phyloP scores from a whole-genome alignment of 92 coral and sea anemone species.

The Phenganax stokvisi region DNA sequence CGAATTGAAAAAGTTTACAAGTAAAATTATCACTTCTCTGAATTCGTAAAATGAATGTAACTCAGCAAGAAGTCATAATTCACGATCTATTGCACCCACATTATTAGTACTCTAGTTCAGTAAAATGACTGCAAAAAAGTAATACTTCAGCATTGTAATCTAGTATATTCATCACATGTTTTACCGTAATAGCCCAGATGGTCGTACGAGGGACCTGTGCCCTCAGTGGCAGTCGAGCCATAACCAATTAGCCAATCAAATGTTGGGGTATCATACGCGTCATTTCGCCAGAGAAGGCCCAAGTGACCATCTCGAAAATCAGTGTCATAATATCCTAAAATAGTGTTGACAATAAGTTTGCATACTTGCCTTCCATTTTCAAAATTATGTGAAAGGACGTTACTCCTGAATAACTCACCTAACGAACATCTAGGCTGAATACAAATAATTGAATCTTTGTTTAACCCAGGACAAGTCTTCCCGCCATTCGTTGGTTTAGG shows the following conservation, averaged over 20 bases:
- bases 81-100: too few relatives aligned
- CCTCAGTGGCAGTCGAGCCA: slow-evolving; percentile 51
- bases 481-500: slow-evolving; percentile 12
- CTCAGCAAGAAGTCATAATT: too few relatives aligned
- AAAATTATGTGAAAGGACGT: neutral
- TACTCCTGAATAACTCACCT: slow-evolving; percentile 1
- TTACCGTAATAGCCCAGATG: slow-evolving; percentile 66
- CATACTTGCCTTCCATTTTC: slow-evolving; percentile 4
- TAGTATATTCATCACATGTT: neutral
- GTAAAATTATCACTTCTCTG: neutral
- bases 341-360: neutral
- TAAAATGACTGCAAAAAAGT: neutral
- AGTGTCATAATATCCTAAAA: slow-evolving; percentile 57
- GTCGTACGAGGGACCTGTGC: slow-evolving; percentile 67
- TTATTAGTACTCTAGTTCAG: too few relatives aligned
- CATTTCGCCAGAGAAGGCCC: slow-evolving; percentile 65
- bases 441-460: neutral
- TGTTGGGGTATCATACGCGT: slow-evolving; percentile 39
- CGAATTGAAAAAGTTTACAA: neutral
- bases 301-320: slow-evolving; percentile 68
- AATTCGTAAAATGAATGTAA: too few relatives aligned
- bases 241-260: slow-evolving; percentile 52
- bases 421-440: slow-evolving; percentile 18
- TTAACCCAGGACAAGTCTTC: neutral
- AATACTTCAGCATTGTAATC: neutral